Base-by-base conservation (phyloP, 1,140 invertebrate genomes). In the Pantala flavescens region DNA sequence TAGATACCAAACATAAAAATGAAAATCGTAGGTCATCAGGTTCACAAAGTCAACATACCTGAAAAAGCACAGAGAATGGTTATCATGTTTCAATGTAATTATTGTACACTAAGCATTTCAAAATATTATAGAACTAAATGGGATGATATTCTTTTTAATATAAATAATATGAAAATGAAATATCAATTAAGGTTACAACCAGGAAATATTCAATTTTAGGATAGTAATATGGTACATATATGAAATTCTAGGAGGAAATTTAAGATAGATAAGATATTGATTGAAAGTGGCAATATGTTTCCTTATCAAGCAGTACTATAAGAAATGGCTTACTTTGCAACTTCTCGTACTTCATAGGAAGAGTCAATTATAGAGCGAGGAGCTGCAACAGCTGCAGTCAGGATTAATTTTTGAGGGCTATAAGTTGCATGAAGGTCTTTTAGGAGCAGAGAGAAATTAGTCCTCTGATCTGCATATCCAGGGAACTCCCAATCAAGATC, bases 401-500 rank as follows among this genome's bases (percentile, higher is more conserved):
- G 81, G 43, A 92, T 78, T 77, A 90, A 86, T 43, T 85, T 80
- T 70, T 83, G 80, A 72, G 84, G 84, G 14, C 85, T 82, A 78
- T 90, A 90, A 77, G 88, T 88, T 76, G 84, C 83, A 28, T 88
- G 84, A 21, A 93, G 86, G 81, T 93, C 90, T 76, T 88, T 82
- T 1, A 94, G 79, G 10, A 95, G 80, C 78, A 91, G 88, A 0
- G 88, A 86, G 77, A 93, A 92, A 82, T 91, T 89, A n/a, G 75
- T 71, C 63, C 76, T 82, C 88, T 88, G 77, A 83, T 84, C 78
- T 81, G 87, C 82, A 72, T 88, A 83, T 2, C 84, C 86, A 12
- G 94, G 94, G 81, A 94, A 96, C 81, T 96, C 93, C 93, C 93
- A 95, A 79, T 96, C 93, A 70, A 95, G 80, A 81, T 96, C 93